A percentile compares a stretch with the other conserved stretches of the same genome.
phyloP scores from a whole-genome alignment of 2,797 vertebrate genomes.

The Leptoclinus maculatus region DNA sequence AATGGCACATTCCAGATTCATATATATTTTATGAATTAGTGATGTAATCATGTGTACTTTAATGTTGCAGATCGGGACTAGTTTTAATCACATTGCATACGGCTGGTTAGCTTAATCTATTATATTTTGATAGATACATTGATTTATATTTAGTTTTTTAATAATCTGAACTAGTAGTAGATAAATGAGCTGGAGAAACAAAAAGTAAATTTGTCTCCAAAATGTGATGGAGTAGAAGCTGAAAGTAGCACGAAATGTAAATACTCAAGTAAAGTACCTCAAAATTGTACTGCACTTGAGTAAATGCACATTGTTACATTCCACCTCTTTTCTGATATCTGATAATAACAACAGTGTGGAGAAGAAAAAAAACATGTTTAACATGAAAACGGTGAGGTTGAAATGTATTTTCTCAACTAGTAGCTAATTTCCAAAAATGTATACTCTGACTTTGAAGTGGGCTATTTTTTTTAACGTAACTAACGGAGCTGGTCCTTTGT shows the following conservation, averaged over 20 bases:
- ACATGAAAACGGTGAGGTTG: neutral
- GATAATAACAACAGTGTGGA: neutral
- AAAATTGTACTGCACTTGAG: neutral
- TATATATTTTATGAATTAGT: neutral
- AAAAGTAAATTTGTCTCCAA: neutral
- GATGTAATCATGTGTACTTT: neutral
- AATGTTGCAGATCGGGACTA: neutral
- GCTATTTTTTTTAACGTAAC: neutral
- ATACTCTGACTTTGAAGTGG: neutral
- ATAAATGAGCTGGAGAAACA: neutral
- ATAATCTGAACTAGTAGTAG: neutral
- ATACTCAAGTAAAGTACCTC: neutral
- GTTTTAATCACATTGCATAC: neutral
- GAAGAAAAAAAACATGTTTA: neutral
- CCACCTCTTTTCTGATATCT: too few relatives aligned
- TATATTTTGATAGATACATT: neutral
- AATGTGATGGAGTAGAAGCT: neutral
- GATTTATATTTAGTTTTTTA: neutral
- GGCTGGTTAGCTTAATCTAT: neutral
- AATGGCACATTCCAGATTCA: neutral
- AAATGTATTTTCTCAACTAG: neutral
- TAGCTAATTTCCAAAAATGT: neutral
- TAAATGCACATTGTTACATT: neutral
- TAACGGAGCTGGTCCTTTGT: too few relatives aligned
- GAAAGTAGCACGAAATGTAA: neutral